A percentile compares a stretch with the other conserved stretches of the same genome.
These are phyloP conservation scores for Galaxea fascicularis DNA, from an alignment of 92 coral and sea anemone species.

Conservation along the genomic window DNA sequence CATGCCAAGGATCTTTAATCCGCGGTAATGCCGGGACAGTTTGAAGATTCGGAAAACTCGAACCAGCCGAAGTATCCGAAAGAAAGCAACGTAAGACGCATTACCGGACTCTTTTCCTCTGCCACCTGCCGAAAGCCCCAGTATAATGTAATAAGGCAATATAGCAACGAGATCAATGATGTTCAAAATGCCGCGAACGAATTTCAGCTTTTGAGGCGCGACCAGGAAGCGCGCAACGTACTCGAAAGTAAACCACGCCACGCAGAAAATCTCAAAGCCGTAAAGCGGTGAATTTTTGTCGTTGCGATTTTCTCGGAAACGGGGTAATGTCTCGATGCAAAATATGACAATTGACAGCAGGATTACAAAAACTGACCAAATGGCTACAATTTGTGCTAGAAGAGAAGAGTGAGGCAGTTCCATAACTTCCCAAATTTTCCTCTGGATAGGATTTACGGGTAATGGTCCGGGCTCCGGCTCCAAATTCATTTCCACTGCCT, in stretches of 20 bases:
- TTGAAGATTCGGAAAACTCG: slow-evolving; percentile 93
- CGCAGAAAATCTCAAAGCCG: slow-evolving; percentile 84
- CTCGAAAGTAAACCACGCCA: slow-evolving; percentile 89
- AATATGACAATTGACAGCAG: slow-evolving; percentile 87
- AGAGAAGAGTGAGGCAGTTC: slow-evolving; percentile 81
- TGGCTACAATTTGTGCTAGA: slow-evolving; percentile 75
- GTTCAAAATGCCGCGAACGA: slow-evolving; percentile 78
- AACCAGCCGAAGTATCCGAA: slow-evolving; percentile 81
- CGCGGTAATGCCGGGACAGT: slow-evolving; percentile 88
- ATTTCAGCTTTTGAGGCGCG: slow-evolving; percentile 78
- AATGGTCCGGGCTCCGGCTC: slow-evolving; percentile 48
- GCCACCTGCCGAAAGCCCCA: slow-evolving; percentile 59
- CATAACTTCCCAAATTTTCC: slow-evolving; percentile 79
- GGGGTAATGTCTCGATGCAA: slow-evolving; percentile 90
- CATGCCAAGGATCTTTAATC: slow-evolving; percentile 85
- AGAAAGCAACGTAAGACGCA: slow-evolving; percentile 74
- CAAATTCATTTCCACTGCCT: slow-evolving; percentile 50
- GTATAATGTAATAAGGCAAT: slow-evolving; percentile 82
- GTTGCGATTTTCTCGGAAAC: slow-evolving; percentile 70
- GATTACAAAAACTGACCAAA: slow-evolving; percentile 86
- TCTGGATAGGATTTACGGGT: slow-evolving; percentile 68
- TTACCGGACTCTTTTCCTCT: slow-evolving; percentile 44
- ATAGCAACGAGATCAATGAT: slow-evolving; percentile 85
- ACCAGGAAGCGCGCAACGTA: slow-evolving; percentile 76
- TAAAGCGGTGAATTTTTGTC: slow-evolving; percentile 71